Conservation (phyloP, 2,113 vertebrate species). For the Pelmatolapia mariae region DNA sequence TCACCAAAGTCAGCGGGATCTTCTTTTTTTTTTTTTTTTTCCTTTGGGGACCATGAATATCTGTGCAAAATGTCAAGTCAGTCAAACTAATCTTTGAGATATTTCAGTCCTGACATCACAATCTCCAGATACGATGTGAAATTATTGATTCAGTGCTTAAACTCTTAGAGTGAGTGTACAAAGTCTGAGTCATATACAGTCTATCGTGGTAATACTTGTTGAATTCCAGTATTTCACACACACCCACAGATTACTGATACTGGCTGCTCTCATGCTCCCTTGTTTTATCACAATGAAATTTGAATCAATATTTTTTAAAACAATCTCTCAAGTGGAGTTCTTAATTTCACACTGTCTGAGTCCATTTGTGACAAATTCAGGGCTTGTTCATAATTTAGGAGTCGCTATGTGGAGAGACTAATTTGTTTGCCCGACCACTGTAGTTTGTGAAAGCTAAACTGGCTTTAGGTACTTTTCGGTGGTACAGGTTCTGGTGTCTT, state of each 20-base stretch:
- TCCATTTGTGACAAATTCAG: conserved; percentile 20
- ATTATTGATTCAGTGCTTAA: neutral
- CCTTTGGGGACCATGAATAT: neutral
- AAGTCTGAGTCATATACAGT: neutral
- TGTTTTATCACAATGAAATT: neutral
- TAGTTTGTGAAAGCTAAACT: neutral
- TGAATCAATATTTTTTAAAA: neutral
- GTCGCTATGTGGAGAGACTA: neutral
- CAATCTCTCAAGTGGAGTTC: neutral
- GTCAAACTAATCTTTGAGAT: neutral
- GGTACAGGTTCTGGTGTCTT: neutral
- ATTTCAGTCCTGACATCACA: neutral
- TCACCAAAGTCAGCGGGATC: neutral
- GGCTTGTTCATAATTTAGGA: neutral
- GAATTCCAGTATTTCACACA: neutral
- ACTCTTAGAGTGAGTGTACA: neutral
- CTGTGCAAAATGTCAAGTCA: neutral
- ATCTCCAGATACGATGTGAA: neutral
- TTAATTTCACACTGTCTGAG: conserved; percentile 42
- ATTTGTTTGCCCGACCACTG: neutral
- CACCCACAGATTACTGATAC: neutral
- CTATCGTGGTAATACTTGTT: neutral
- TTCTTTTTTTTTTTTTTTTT: neutral
- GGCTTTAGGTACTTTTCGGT: neutral
- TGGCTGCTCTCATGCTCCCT: neutral